Base-by-base conservation (phyloP, 2,113 vertebrate species). In the Hippoglossus stenolepis region DNA sequence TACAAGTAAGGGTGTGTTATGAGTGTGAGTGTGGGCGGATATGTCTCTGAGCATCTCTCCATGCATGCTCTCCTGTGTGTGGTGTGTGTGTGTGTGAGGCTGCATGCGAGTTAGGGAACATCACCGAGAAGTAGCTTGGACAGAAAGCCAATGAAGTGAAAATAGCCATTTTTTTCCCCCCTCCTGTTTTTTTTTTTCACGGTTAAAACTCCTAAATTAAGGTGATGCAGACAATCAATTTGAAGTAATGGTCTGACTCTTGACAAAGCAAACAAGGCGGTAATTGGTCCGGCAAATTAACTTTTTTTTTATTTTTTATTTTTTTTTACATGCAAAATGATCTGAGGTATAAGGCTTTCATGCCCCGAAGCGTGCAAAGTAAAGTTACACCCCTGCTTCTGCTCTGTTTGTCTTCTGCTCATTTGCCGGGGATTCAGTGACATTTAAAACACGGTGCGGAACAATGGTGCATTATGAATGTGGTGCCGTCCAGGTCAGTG, bases 91-190 rank as follows among this genome's bases (percentile, higher is more conserved):
- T 21, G 38, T 64, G 62, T 65, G 35, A 79, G 70, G 74, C 23
- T 40, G 51, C 9, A 11, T 75, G 70, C 31, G 24, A 64, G 75
- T 85, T 68, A 64, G 24, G 18, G 31, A 77, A 79, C 51, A 86
- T 87, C 80, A 87, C 70, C 75, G 79, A 75, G 70, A 84, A 88
- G 28, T 26, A 74, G 61, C 51, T 84, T 69, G 49, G 72, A 90
- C 89, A 89, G 78, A 83, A 87, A 91, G 21, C 65, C 85, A 89
- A 86, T 89, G 69, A 67, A 83, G 59, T 73, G 53, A 72, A 89
- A 85, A 85, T 60, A 14, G 38, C 69, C 21, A 10, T 70, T 73
- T 85, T 65, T 75, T 62, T 20, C 21, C n/a, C 7, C 15, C 11
- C 40, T 13, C 40, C 40, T 43, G 47, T 17, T 18, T 51, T 17